Conservation (phyloP, 2,797 vertebrate species). For the Argya squamiceps region DNA sequence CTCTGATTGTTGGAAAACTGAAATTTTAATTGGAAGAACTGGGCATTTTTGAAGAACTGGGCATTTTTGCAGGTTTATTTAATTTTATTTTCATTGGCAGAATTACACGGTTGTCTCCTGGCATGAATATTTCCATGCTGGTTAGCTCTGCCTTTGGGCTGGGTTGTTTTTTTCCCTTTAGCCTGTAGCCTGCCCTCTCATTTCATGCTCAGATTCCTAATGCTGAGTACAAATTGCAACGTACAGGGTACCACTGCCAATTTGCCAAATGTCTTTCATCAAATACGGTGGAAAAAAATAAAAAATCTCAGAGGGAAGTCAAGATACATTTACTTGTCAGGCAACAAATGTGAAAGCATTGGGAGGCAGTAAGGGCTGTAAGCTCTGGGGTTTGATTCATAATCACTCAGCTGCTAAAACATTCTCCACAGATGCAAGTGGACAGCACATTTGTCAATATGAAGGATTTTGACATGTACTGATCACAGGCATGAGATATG, state of each 20-base stretch:
- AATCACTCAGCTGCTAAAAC: constrained; percentile 99
- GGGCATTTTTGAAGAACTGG: not conserved
- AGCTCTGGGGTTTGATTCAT: constrained; percentile 96
- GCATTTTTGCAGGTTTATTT: not conserved
- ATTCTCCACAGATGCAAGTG: constrained; percentile 96
- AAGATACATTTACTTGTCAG: constrained; percentile 91
- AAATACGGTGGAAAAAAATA: constrained; percentile 75
- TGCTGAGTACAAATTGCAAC: constrained; percentile 81
- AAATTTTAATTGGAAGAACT: not conserved
- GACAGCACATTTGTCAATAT: constrained; percentile 99
- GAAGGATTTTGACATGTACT: constrained; percentile 98
- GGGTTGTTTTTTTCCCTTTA: constrained; percentile 33
- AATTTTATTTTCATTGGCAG: constrained; percentile 3
- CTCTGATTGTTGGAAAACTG: not conserved
- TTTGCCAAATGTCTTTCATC: constrained; percentile 96
- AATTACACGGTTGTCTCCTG: not conserved
- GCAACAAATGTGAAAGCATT: constrained; percentile 81
- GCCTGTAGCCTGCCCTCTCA: constrained; percentile 73
- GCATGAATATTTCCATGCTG: constrained; percentile 57
- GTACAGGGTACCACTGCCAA: constrained; percentile 88
- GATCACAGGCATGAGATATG: constrained; percentile 97
- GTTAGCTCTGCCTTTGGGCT: constrained; percentile 39
- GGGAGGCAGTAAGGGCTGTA: constrained; percentile 76
- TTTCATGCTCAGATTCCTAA: constrained; percentile 79
- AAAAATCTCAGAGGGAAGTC: constrained; percentile 84